These are phyloP conservation scores for Pipistrellus nathusii DNA, from an alignment of 2,797 vertebrate species.

Conservation along the genomic window DNA sequence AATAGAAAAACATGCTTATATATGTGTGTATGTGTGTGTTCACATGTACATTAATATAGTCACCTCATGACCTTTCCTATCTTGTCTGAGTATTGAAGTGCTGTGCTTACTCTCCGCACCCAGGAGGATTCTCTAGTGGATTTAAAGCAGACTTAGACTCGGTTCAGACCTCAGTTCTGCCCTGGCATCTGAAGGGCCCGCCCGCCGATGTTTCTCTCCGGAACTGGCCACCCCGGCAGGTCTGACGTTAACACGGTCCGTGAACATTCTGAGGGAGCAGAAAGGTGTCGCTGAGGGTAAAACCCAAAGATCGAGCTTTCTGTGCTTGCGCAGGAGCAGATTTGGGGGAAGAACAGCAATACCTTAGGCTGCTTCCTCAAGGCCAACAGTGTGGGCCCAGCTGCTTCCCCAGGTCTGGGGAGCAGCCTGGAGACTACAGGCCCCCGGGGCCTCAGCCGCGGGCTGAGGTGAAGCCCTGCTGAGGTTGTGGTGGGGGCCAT, in stretches of 20 bases:
- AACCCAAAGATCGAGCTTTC: conserved; percentile 55
- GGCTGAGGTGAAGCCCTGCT: no score
- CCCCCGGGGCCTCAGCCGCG: background rate
- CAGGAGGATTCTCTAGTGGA: background rate
- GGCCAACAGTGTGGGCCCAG: conserved; percentile 24
- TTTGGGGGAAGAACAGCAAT: background rate
- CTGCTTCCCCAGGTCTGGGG: conserved; percentile 60
- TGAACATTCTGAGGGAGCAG: conserved; percentile 14
- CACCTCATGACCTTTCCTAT: background rate
- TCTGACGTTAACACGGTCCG: background rate
- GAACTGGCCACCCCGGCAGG: background rate
- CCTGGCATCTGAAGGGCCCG: background rate
- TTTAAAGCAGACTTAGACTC: background rate
- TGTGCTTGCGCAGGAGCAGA: background rate
- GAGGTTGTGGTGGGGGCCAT: no score
- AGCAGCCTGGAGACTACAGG: conserved; percentile 22
- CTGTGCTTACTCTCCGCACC: background rate
- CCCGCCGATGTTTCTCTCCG: background rate
- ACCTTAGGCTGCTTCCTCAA: conserved; percentile 8
- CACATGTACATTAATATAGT: background rate
- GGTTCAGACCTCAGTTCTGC: background rate
- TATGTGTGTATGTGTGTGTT: accelerated
- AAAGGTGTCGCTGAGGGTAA: conserved; percentile 22
- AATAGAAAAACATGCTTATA: background rate
- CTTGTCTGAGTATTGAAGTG: background rate